These are phyloP conservation scores for Caenorhabditis panamensis DNA, from an alignment of 2,888 invertebrate species.

Conservation along the genomic window DNA sequence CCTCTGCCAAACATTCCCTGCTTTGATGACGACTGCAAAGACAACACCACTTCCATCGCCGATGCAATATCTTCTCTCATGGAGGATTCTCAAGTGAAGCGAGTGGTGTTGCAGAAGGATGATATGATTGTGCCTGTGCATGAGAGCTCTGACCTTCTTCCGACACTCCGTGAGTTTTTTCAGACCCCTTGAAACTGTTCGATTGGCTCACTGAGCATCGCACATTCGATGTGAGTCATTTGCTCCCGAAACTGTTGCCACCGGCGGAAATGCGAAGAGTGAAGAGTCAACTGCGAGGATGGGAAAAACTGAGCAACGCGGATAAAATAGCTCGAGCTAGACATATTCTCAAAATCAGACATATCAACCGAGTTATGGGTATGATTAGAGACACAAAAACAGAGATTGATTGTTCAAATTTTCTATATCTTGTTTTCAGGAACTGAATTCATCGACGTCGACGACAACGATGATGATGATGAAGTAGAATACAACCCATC, in stretches of 20 bases:
- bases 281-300: slow-evolving; percentile 67
- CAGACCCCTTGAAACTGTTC: slow-evolving; percentile 79
- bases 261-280: slow-evolving; percentile 66
- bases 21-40: slow-evolving; percentile 64
- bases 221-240: slow-evolving; percentile 71
- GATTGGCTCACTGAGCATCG: slow-evolving; percentile 72
- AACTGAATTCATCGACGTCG: slow-evolving; percentile 29
- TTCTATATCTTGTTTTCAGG: slow-evolving; percentile 2
- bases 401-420: too few species aligned
- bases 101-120: slow-evolving; percentile 50
- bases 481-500: slow-evolving; percentile 11
- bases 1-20: slow-evolving; percentile 62
- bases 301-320: slow-evolving; percentile 66
- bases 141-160: slow-evolving; percentile 14
- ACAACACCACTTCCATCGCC: background rate
- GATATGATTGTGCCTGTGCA: slow-evolving; percentile 39
- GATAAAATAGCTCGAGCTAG: slow-evolving; percentile 71
- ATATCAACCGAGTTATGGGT: slow-evolving; percentile 17
- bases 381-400: too few species aligned
- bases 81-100: slow-evolving; percentile 27
- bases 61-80: too few species aligned
- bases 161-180: slow-evolving; percentile 53
- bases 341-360: slow-evolving; percentile 66
- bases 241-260: slow-evolving; percentile 72
- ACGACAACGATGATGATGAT: slow-evolving; percentile 46